phyloP scores from a whole-genome alignment of 2,888 invertebrate genomes.

The Seladonia tumulorum region DNA sequence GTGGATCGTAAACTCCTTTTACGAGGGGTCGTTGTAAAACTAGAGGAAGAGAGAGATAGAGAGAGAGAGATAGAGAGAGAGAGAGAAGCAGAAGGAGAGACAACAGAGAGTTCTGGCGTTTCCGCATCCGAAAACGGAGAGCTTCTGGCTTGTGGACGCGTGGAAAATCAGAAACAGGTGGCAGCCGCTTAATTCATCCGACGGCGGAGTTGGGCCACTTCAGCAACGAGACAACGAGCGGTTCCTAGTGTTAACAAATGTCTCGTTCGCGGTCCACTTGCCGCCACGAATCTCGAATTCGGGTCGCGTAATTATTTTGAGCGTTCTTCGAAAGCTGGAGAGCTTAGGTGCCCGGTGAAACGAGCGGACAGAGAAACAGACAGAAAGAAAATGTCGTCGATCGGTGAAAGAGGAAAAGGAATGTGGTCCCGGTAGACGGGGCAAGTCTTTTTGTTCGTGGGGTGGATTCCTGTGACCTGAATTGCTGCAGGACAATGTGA shows the following conservation, averaged over 20 bases:
- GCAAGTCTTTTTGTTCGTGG: neutral
- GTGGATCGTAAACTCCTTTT: slow-evolving; percentile 55
- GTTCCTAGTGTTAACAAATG: slow-evolving; percentile 18
- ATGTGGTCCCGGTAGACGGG: neutral
- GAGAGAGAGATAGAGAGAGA: neutral
- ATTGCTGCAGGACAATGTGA: neutral
- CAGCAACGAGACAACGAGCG: neutral
- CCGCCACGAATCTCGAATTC: slow-evolving; percentile 13
- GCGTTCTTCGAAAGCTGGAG: neutral
- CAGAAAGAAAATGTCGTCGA: neutral
- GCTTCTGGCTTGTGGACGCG: slow-evolving; percentile 11
- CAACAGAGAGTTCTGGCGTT: neutral
- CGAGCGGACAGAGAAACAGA: neutral
- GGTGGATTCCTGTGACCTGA: neutral
- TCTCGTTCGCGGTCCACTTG: slow-evolving; percentile 3
- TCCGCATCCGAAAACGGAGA: slow-evolving; percentile 24
- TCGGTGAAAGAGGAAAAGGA: slow-evolving; percentile 6
- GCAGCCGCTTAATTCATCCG: slow-evolving; percentile 28
- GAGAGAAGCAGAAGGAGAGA: too few relatives aligned
- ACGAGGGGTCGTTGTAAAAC: slow-evolving; percentile 32
- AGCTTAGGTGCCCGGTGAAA: slow-evolving; percentile 4
- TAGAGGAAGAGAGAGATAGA: slow-evolving; percentile 13
- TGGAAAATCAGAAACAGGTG: slow-evolving; percentile 44
- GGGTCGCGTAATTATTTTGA: slow-evolving; percentile 26
- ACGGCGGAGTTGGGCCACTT: slow-evolving; percentile 2